Conservation (phyloP, 2,888 invertebrate species). For the Cephus spinipes region DNA sequence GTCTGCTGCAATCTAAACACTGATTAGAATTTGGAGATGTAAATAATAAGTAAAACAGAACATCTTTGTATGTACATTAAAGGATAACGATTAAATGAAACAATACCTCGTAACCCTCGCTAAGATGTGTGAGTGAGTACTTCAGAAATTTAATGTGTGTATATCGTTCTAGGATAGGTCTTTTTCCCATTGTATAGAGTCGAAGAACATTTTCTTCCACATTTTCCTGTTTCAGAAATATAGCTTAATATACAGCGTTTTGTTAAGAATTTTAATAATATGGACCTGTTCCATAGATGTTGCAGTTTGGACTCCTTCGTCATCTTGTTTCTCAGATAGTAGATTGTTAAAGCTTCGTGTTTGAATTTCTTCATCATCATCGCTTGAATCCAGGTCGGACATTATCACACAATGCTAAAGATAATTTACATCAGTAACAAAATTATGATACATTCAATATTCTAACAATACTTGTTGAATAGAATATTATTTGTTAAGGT, state of each 20-base stretch:
- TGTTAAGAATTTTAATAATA: constrained; percentile 15
- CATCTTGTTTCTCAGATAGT: constrained; percentile 69
- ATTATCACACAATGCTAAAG: constrained; percentile 34
- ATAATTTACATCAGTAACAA: neutral
- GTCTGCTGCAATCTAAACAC: constrained; percentile 92
- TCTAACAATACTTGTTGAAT: neutral
- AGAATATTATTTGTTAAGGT: neutral
- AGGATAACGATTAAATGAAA: constrained; percentile 6
- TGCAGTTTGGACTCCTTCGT: constrained; percentile 72
- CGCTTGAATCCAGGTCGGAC: constrained; percentile 45
- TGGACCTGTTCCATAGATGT: constrained; percentile 74
- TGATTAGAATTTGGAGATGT: constrained; percentile 44
- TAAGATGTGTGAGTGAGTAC: constrained; percentile 76
- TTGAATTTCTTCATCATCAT: constrained; percentile 35
- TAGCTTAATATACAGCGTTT: neutral
- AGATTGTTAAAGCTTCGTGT: constrained; percentile 58
- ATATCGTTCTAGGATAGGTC: constrained; percentile 73
- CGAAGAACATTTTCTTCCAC: constrained; percentile 72
- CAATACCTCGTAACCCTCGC: constrained; percentile 75
- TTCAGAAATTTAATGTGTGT: constrained; percentile 77
- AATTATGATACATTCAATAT: neutral
- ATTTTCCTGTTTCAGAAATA: constrained; percentile 66
- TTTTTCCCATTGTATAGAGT: constrained; percentile 69
- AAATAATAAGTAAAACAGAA: constrained; percentile 1
- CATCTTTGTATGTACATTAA: neutral